Conservation (phyloP, 2,888 invertebrate genomes). For the Ceramica pisi region DNA sequence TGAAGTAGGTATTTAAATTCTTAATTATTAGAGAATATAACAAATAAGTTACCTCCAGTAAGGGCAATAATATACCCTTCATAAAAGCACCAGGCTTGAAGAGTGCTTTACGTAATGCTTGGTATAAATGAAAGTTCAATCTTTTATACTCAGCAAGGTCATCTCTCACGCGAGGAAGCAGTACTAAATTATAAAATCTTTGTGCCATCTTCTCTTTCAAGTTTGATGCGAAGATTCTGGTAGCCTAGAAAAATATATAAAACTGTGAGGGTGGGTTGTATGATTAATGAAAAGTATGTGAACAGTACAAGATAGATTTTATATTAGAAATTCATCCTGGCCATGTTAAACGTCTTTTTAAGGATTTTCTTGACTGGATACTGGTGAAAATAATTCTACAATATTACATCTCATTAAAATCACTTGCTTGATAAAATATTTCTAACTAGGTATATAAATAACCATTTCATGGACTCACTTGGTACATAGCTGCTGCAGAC, state of each 20-base stretch:
- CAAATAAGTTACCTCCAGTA: conserved; percentile 90
- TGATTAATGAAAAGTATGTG: neutral
- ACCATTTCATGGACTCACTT: conserved; percentile 78
- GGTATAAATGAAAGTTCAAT: conserved; percentile 98
- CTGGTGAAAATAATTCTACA: neutral
- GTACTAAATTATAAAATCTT: conserved; percentile 97
- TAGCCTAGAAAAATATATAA: conserved; percentile 90
- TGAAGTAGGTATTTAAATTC: neutral
- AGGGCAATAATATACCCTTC: conserved; percentile 96
- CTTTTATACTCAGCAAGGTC: conserved; percentile 98
- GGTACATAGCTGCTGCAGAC: conserved; percentile 99
- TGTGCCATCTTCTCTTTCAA: conserved; percentile 99
- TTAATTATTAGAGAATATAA: neutral
- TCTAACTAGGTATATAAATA: neutral
- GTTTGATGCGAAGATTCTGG: conserved; percentile 99
- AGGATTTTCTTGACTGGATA: neutral
- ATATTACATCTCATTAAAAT: neutral
- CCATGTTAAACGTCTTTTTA: neutral
- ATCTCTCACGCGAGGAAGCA: conserved; percentile 97
- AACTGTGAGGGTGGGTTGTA: neutral
- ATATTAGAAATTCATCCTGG: neutral
- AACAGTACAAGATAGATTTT: neutral
- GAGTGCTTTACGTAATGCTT: conserved; percentile 97
- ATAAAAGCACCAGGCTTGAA: conserved; percentile 99
- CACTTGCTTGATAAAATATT: neutral